Base-by-base conservation (phyloP, 2,113 vertebrate species). In the Rostratula benghalensis region DNA sequence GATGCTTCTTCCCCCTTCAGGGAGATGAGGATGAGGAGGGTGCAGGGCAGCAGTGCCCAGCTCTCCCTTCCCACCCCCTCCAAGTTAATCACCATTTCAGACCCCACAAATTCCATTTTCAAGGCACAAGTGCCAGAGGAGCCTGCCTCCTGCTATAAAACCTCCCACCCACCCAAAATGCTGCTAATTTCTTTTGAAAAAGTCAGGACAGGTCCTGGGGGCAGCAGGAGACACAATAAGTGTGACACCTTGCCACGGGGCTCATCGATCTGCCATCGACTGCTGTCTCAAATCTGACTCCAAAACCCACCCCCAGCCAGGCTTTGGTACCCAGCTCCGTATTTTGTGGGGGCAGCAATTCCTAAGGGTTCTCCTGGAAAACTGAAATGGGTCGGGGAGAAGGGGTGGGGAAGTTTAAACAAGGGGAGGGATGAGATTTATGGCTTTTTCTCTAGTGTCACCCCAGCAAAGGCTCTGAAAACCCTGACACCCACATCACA, bases 201-300 rank as follows among this genome's bases (percentile, higher is more conserved):
- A 57, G 43, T 9, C 61, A 61, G 11, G 83, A 64, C 41, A 5
- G 80, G 80, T 87, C 61, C 33, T 3, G 33, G 39, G 91, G 67
- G 11, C 0, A n/a, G 46, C 39, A 11, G 39, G 39, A 39, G 39
- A 79, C 8, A 23, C 63, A 51, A 2, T 3, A 6, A 63, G 63
- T 18, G 87, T 75, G 94, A 87, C 95, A 87, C 41, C 9, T 24
- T 17, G 0, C 84, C 76, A 4, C 2, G 2, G 87, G 92, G 67
- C 54, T 64, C 93, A 61, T 80, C 1, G 82, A 77, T 91, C 87
- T 85, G 87, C 93, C 95, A 41, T 10, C 3, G 54, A 81, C 12
- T 16, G 0, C 3, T 3, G 11, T 2, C 10, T 1, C 4, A 7
- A 1, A 20, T 4, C 53, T 7, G 70, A 43, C 71, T 80, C 24